Evolutionary conservation across 2,888 invertebrate species (phyloP).

Genomic region (Drosophila anomelani): DNA sequence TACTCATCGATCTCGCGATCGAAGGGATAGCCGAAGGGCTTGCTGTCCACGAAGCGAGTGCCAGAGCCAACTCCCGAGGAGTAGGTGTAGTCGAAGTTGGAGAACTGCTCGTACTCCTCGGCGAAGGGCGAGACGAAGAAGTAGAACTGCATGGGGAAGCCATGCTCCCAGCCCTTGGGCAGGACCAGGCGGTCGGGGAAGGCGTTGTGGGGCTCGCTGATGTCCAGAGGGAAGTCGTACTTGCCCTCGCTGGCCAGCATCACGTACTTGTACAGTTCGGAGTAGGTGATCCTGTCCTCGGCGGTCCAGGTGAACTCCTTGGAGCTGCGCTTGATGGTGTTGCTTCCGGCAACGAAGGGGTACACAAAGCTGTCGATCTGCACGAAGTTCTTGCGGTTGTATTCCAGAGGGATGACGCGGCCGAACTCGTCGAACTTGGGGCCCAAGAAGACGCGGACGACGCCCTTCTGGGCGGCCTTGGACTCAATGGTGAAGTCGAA

Average conservation of each 20-base stretch:
- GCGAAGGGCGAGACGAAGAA: conserved; percentile 87
- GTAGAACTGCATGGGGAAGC: conserved; percentile 88
- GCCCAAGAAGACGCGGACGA: conserved; percentile 89
- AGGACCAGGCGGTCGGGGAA: conserved; percentile 90
- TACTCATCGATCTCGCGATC: conserved; percentile 88
- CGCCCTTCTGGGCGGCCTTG: conserved; percentile 86
- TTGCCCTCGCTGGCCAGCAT: conserved; percentile 86
- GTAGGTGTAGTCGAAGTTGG: conserved; percentile 85
- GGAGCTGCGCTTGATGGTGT: conserved; percentile 89
- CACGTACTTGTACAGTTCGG: conserved; percentile 88
- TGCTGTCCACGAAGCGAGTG: conserved; percentile 86
- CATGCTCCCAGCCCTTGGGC: conserved; percentile 89
- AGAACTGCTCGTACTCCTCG: conserved; percentile 85
- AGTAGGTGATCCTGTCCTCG: conserved; percentile 88
- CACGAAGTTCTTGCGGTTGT: conserved; percentile 87
- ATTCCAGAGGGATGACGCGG: conserved; percentile 86
- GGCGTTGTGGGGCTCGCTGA: conserved; percentile 87
- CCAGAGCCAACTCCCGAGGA: conserved; percentile 86
- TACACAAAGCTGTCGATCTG: conserved; percentile 88
- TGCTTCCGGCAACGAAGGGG: conserved; percentile 88
- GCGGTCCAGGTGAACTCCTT: conserved; percentile 88
- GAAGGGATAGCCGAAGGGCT: conserved; percentile 90
- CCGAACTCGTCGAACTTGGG: conserved; percentile 88
- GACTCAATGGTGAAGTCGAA: conserved; percentile 86
- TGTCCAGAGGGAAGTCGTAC: conserved; percentile 86